Conservation (phyloP, 2,888 invertebrate genomes). For the Dynastes maya region DNA sequence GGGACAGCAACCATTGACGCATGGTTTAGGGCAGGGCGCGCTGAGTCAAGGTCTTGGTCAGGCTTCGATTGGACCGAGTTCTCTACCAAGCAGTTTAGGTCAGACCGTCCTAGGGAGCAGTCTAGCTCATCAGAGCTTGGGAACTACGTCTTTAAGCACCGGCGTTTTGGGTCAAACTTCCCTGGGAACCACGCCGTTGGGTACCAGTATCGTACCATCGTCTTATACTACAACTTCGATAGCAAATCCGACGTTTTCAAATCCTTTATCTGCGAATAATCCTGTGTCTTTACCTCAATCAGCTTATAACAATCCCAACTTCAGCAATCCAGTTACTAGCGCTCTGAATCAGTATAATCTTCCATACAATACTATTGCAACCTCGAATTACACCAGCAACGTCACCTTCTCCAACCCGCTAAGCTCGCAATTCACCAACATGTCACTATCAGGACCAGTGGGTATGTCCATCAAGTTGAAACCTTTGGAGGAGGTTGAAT, state of each 20-base stretch:
- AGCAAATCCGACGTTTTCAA: constrained; percentile 74
- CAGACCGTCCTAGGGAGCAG: constrained; percentile 57
- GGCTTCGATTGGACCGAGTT: constrained; percentile 34
- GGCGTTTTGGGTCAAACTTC: constrained; percentile 49
- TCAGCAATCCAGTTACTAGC: constrained; percentile 70
- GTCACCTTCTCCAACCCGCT: constrained; percentile 80
- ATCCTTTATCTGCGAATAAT: constrained; percentile 68
- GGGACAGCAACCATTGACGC: constrained; percentile 43
- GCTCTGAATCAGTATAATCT: constrained; percentile 71
- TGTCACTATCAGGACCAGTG: constrained; percentile 69
- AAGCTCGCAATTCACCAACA: constrained; percentile 74
- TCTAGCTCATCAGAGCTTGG: constrained; percentile 50
- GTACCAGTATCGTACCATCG: constrained; percentile 71
- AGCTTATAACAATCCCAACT: constrained; percentile 72
- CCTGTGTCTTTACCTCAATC: constrained; percentile 67
- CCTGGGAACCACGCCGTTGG: constrained; percentile 68
- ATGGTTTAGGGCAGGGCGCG: constrained; percentile 20
- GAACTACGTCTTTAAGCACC: constrained; percentile 45
- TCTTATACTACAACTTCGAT: constrained; percentile 71
- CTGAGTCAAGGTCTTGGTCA: constrained; percentile 55
- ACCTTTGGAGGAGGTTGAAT: constrained; percentile 82
- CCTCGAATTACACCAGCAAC: constrained; percentile 67
- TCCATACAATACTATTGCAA: constrained; percentile 68
- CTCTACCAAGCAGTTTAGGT: constrained; percentile 59
- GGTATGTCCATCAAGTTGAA: constrained; percentile 80